Evolutionary conservation across 2,113 vertebrate genomes (phyloP), one percentile per base, ranked within the genome.

Genomic region (Syngnathus floridae): DNA sequence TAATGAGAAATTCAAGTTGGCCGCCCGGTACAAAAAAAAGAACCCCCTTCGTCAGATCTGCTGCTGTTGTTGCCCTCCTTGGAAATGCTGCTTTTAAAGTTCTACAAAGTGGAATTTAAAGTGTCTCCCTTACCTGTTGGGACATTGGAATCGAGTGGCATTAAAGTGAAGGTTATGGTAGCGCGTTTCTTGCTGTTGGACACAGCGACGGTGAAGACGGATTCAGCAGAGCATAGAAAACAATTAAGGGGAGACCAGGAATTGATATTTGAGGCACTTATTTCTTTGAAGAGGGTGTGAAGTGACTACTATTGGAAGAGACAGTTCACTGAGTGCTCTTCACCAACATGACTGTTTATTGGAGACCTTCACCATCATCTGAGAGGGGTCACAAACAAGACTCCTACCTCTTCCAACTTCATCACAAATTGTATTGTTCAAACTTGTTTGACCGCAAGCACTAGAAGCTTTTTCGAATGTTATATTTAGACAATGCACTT

Each of bases 51-150:
- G 81, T 72, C 87, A 73, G 64, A 36, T 98, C 37, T 98, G 92
- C 68, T 97, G 94, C 77, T 98, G 95, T 79, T 98, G 95, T 46
- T 98, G 92, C 54, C 92, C 93, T 0, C 91, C 93, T 0, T 95
- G 92, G 88, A 87, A 80, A 74, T 90, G 82, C 71, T 88, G 85
- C 71, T 73, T 82, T 55, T 86, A 68, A 77, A 62, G 54, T 48
- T 38, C n/a, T 21, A n/a, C 84, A 70, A 79, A 71, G 21, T 10
- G 13, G 26, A 21, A 54, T 61, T 72, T 68, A 36, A 54, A 62
- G 72, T 62, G 16, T 26, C 60, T 66, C 19, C 19, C 55, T 69
- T 75, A 69, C 65, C 56, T 73, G 31, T 64, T 72, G 37, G 67
- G 62, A 70, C 36, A 3, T 43, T 46, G 66, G 56, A 67, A 62